Evolutionary conservation across 2,797 vertebrate species (phyloP), one percentile per base, ranked within the genome.

Genomic region (Falco naumanni): DNA sequence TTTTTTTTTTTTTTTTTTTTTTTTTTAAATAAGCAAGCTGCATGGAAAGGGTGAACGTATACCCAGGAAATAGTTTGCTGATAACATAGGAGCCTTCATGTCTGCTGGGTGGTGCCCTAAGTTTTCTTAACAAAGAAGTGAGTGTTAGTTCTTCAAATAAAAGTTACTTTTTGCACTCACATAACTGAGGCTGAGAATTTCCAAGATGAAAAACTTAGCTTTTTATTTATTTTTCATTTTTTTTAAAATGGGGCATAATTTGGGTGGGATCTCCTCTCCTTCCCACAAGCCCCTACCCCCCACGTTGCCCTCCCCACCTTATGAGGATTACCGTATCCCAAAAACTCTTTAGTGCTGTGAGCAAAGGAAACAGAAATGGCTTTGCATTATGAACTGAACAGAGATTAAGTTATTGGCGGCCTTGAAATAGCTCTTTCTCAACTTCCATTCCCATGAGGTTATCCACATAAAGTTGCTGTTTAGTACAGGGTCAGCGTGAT

Each of bases 11-110:
- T 15, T 3, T 39, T 37, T 37, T 37, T 50, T 3, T 24, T 39
- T 26, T 37, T 16, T 41, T 56, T 75, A 91, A 97, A 96, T 91
- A 97, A 95, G 85, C 92, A 96, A 96, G 68, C 94, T 96, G 87
- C 95, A 91, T 96, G 95, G 95, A 96, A 96, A 89, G 92, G 96
- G 95, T 97, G 96, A 98, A 97, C 90, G 81, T 97, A 97, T 98
- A 98, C 95, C 97, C 96, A 97, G 97, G 97, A 98, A 98, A 98
- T 97, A 97, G 96, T 96, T 98, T 96, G 93, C 97, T 97, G 98
- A 98, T 98, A 98, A 98, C 97, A 97, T 94, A 98, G 98, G 98
- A 98, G 98, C 97, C 98, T 98, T 96, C 93, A 95, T 98, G 98
- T 98, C 98, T 98, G 98, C 97, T 94, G 95, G 96, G 97, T 97